phyloP scores from a whole-genome alignment of 2,113 vertebrate genomes.

The Leptosomus discolor region DNA sequence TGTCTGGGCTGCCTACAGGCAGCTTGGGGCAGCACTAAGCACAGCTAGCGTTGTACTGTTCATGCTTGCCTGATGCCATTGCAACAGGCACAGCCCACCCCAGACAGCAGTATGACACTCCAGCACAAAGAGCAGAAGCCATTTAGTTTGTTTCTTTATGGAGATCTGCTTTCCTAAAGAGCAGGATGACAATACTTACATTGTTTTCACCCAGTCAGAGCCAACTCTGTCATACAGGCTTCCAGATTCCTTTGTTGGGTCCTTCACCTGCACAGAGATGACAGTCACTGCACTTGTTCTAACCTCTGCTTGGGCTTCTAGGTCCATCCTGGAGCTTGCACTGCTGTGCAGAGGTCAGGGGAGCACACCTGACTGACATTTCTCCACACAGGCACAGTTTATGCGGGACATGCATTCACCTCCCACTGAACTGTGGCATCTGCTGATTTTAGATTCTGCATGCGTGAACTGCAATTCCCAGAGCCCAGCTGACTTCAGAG shows the following conservation, averaged over 20 bases:
- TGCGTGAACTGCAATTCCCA: not conserved
- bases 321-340: not conserved
- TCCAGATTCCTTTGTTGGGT: not conserved
- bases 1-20: not conserved
- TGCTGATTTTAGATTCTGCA: not conserved
- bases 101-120: not conserved
- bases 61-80: rapidly evolving
- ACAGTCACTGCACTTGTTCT: not conserved
- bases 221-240: slow-evolving; percentile 46
- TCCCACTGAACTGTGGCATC: not conserved
- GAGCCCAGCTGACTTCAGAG: not conserved
- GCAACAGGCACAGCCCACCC: not conserved
- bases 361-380: not conserved
- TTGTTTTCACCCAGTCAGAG: slow-evolving; percentile 63
- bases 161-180: not conserved
- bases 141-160: not conserved
- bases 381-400: not conserved
- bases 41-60: not conserved
- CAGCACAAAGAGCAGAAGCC: not conserved
- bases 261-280: slow-evolving; percentile 69
- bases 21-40: not conserved
- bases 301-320: not conserved
- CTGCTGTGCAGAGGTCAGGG: not conserved
- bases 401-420: not conserved
- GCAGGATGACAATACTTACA: slow-evolving; percentile 76